These are phyloP conservation scores for Amiota communis DNA, from an alignment of 2,888 invertebrate genomes.

Conservation along the genomic window DNA sequence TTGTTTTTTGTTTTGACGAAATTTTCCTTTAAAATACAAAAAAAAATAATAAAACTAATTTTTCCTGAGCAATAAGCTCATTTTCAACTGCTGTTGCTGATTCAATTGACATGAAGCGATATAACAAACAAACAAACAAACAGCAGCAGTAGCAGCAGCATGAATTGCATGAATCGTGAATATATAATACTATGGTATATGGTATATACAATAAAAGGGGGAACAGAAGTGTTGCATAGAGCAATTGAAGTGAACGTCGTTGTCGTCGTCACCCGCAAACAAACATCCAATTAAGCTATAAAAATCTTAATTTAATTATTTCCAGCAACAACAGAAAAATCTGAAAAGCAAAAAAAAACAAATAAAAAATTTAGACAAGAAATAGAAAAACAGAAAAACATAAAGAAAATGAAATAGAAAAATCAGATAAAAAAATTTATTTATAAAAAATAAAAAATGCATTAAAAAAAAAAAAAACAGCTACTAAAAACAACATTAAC, in stretches of 20 bases:
- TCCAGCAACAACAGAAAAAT: slow-evolving; percentile 13
- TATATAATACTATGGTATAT: neutral
- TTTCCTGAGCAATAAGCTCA: neutral
- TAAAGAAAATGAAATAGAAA: too few relatives aligned
- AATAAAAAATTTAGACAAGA: neutral
- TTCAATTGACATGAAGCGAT: neutral
- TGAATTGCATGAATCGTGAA: neutral
- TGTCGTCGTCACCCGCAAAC: slow-evolving; percentile 21
- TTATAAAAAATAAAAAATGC: too few relatives aligned
- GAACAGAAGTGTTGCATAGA: too few relatives aligned
- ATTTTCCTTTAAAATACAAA: too few relatives aligned
- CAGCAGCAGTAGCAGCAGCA: too few relatives aligned
- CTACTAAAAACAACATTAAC: too few relatives aligned
- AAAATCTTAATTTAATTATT: slow-evolving; percentile 27
- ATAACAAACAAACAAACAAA: neutral
- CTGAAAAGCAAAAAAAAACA: neutral
- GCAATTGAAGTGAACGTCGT: too few relatives aligned
- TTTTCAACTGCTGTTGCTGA: neutral
- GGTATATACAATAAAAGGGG: too few relatives aligned
- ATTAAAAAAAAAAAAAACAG: too few relatives aligned
- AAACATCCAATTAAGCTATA: slow-evolving; percentile 29
- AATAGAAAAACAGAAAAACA: neutral
- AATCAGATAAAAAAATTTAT: too few relatives aligned
- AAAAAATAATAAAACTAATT: too few relatives aligned
- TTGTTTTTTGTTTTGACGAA: neutral